Evolutionary conservation across 2,797 vertebrate species (phyloP), one percentile per base, ranked within the genome.

Genomic region (Botia almorhae): DNA sequence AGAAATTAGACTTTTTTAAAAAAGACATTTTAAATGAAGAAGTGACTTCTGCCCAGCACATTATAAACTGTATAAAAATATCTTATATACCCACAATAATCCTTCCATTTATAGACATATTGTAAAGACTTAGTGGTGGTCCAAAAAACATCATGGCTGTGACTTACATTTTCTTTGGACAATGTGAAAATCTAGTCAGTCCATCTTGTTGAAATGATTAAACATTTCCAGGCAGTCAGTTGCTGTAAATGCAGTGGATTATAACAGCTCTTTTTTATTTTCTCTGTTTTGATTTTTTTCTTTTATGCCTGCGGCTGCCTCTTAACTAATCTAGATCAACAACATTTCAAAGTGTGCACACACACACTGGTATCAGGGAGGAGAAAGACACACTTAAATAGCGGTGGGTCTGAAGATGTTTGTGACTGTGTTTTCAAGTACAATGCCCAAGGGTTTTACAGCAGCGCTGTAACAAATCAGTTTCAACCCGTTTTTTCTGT

Each of bases 301-400:
- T 55, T 69, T 23, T 19, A 36, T 14, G 63, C 36, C 67, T 56
- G 17, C 33, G 50, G 69, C 73, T 55, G 39, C 33, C 48, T 53
- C 48, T 63, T 16, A 19, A 69, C 67, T 71, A 69, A 82, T 82
- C 72, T 71, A 53, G 77, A 48, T 83, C 75, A 81, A 81, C 60
- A 71, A 69, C 67, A 46, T 16, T 78, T 78, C 16, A 39, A 71
- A 46, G 26, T 58, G 51, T 0, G 8, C n/a, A 7, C 23, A 1
- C 64, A n/a, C 43, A 51, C 26, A 26, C 26, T 19, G 0, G 0
- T 65, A 55, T 39, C 43, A 2, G 48, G 63, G 50, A 69, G 29
- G 33, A 72, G 53, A 76, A 48, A 29, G 19, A 81, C 65, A 76
- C 6, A 21, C 21, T 56, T 21, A 43, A 43, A 69, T 60, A 10